Conservation (phyloP, 2,113 vertebrate genomes). For the Bufo bufo region DNA sequence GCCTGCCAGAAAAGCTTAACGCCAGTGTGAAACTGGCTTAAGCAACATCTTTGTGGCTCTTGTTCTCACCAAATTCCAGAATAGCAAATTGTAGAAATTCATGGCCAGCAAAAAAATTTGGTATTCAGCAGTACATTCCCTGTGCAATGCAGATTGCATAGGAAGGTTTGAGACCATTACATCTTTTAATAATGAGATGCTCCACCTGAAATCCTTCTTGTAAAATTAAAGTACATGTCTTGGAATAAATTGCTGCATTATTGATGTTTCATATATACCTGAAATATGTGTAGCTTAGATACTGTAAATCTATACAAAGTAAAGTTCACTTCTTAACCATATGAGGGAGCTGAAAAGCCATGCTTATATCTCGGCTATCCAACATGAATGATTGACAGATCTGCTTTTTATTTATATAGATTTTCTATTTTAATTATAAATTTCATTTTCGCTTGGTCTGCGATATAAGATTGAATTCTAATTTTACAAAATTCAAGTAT, state of each 20-base stretch:
- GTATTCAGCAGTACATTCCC: neutral
- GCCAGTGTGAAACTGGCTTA: too few species aligned
- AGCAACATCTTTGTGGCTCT: too few species aligned
- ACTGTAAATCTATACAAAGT: neutral
- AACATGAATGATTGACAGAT: slow-evolving; percentile 11
- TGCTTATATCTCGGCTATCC: neutral
- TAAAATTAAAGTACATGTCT: neutral
- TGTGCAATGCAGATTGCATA: neutral
- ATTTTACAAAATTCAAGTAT: slow-evolving; percentile 43
- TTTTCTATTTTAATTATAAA: slow-evolving; percentile 48
- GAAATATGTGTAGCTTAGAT: neutral
- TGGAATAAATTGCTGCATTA: neutral
- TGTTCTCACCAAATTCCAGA: too few species aligned
- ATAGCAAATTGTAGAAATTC: neutral
- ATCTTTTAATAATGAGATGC: neutral
- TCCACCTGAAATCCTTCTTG: neutral
- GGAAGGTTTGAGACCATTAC: neutral
- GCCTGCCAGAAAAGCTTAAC: too few species aligned
- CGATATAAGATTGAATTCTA: slow-evolving; percentile 18
- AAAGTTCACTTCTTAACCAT: slow-evolving; percentile 12
- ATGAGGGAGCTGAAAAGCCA: slow-evolving; percentile 35
- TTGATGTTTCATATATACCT: neutral
- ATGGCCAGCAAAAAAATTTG: neutral
- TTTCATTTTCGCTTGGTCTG: slow-evolving; percentile 18
- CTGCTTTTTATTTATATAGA: slow-evolving; percentile 44